Percentiles rank a stretch among this genome's conserved stretches.
phyloP scores from a whole-genome alignment of 92 coral and sea anemone genomes.

The Galaxea fascicularis region DNA sequence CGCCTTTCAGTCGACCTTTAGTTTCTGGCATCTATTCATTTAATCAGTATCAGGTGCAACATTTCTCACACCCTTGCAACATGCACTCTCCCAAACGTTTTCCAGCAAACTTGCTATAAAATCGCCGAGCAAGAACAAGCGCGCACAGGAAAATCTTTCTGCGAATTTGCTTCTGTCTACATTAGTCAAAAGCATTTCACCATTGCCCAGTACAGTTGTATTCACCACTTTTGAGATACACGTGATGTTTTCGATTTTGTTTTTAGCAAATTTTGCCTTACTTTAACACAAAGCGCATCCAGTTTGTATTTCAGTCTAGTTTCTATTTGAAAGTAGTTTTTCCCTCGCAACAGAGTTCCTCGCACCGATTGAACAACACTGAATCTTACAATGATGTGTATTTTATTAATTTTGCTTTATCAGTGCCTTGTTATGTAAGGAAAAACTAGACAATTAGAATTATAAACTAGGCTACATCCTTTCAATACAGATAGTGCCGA shows the following conservation, averaged over 20 bases:
- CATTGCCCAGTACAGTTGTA: not conserved
- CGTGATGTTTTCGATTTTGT: not conserved
- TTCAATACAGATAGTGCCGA: not conserved
- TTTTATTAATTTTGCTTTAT: not conserved
- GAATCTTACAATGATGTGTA: not conserved
- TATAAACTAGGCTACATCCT: not conserved
- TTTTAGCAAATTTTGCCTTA: not conserved
- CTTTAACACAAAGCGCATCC: too few relatives aligned
- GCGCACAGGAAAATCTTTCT: not conserved
- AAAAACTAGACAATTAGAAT: not conserved
- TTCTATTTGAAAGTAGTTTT: too few relatives aligned
- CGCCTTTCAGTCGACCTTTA: not conserved
- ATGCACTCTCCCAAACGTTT: not conserved
- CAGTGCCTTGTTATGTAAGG: not conserved
- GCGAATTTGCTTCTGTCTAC: not conserved
- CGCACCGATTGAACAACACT: too few relatives aligned
- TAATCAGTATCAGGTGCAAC: constrained; percentile 4
- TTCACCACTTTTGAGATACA: not conserved
- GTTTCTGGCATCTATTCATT: not conserved
- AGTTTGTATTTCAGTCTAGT: too few relatives aligned
- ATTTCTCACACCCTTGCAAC: constrained; percentile 5
- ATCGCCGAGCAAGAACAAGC: not conserved
- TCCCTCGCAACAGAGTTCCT: too few relatives aligned
- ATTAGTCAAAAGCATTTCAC: not conserved
- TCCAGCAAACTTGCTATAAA: not conserved